phyloP scores from a whole-genome alignment of 2,113 vertebrate genomes.

The Petaurus breviceps region DNA sequence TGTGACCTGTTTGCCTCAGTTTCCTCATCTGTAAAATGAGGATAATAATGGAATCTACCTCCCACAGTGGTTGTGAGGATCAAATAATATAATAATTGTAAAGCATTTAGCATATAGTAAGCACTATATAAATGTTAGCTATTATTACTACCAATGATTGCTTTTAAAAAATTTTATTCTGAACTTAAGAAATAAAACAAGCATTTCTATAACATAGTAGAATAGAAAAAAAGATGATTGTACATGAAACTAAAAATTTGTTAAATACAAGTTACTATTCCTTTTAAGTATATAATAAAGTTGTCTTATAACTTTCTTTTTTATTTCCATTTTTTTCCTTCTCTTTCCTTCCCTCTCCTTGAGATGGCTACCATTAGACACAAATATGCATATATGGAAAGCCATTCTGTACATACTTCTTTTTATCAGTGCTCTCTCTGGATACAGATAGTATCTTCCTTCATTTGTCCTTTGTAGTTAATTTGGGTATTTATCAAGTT shows the following conservation, averaged over 20 bases:
- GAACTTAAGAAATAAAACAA: background rate
- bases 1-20: background rate
- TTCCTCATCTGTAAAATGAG: background rate
- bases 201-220: background rate
- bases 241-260: background rate
- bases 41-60: background rate
- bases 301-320: background rate
- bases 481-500: too few relatives aligned
- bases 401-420: too few relatives aligned
- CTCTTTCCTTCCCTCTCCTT: too few relatives aligned
- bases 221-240: background rate
- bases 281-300: background rate
- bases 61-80: background rate
- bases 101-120: background rate
- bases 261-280: background rate
- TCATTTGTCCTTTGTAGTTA: too few relatives aligned
- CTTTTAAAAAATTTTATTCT: background rate
- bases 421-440: too few relatives aligned
- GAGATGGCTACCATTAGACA: too few relatives aligned
- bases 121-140: background rate
- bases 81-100: background rate
- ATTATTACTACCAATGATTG: background rate
- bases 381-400: too few relatives aligned
- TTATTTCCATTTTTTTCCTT: too few relatives aligned
- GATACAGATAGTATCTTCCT: too few relatives aligned